phyloP scores from a whole-genome alignment of 1,140 invertebrate genomes.

The Tachypleus tridentatus region DNA sequence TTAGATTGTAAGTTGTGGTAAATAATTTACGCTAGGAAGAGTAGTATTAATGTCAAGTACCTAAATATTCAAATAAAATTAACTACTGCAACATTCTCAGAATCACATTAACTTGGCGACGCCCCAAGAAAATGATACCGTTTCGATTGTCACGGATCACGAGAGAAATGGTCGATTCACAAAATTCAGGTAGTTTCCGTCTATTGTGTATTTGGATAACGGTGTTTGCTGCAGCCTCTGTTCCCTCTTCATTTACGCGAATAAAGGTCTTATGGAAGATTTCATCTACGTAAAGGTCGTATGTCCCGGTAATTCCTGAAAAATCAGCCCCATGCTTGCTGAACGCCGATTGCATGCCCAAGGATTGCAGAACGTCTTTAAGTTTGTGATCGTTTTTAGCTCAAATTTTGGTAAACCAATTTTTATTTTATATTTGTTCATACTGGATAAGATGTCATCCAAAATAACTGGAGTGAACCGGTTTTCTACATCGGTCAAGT shows the following conservation, averaged over 20 bases:
- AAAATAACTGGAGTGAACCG: constrained; percentile 19
- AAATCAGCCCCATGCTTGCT: constrained; percentile 42
- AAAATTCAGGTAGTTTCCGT: constrained; percentile 38
- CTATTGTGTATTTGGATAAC: background rate
- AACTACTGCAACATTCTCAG: too few relatives aligned
- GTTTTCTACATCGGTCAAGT: constrained; percentile 24
- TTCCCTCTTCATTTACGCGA: constrained; percentile 65
- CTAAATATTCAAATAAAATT: too few relatives aligned
- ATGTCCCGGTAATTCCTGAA: constrained; percentile 39
- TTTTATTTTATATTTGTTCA: constrained; percentile 13
- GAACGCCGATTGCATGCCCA: constrained; percentile 57
- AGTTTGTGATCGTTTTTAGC: constrained; percentile 25
- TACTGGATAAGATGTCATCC: constrained; percentile 3
- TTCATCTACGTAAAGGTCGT: constrained; percentile 34
- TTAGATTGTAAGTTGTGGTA: too few relatives aligned
- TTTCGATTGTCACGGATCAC: constrained; percentile 6
- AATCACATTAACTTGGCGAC: background rate
- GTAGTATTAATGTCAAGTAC: too few relatives aligned
- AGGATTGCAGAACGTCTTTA: constrained; percentile 28
- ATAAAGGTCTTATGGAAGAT: constrained; percentile 65
- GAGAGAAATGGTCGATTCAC: constrained; percentile 7
- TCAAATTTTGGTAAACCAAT: constrained; percentile 31
- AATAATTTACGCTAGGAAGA: too few relatives aligned
- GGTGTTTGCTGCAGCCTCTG: constrained; percentile 63
- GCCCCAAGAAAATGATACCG: constrained; percentile 4